phyloP scores from a whole-genome alignment of 1,140 invertebrate species.

The Ceratina australensis region DNA sequence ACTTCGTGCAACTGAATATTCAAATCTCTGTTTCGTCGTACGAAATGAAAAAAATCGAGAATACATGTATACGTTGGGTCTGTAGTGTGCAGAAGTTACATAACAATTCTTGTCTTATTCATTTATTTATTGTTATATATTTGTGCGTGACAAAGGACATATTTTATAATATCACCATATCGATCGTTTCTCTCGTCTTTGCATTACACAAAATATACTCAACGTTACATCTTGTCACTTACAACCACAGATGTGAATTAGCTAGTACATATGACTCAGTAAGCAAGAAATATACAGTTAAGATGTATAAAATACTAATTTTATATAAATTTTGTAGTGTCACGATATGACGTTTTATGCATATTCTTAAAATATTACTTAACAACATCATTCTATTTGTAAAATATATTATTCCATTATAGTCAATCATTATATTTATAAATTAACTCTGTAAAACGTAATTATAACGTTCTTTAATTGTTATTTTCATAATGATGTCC shows the following conservation, averaged over 20 bases:
- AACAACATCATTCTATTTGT: no score
- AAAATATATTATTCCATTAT: no score
- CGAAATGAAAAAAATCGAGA: background rate
- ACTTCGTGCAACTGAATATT: background rate
- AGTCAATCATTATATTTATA: no score
- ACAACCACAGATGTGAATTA: background rate
- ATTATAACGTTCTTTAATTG: no score
- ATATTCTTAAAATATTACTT: no score
- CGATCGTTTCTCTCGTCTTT: constrained; percentile 5
- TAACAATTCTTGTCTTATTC: constrained; percentile 27
- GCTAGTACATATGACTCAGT: constrained; percentile 4
- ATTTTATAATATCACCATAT: constrained; percentile 31
- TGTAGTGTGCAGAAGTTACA: constrained; percentile 21
- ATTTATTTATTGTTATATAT: constrained; percentile 50
- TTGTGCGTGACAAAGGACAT: constrained; percentile 47
- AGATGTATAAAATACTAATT: no score
- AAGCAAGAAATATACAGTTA: no score
- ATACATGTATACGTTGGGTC: background rate
- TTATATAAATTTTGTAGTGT: no score
- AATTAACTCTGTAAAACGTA: no score
- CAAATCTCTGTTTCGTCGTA: background rate
- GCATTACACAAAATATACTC: constrained; percentile 8
- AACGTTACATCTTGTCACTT: constrained; percentile 10
- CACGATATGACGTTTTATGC: no score
- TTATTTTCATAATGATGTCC: no score